Evolutionary conservation across 2,797 vertebrate species (phyloP).

Genomic region (Lemur catta): DNA sequence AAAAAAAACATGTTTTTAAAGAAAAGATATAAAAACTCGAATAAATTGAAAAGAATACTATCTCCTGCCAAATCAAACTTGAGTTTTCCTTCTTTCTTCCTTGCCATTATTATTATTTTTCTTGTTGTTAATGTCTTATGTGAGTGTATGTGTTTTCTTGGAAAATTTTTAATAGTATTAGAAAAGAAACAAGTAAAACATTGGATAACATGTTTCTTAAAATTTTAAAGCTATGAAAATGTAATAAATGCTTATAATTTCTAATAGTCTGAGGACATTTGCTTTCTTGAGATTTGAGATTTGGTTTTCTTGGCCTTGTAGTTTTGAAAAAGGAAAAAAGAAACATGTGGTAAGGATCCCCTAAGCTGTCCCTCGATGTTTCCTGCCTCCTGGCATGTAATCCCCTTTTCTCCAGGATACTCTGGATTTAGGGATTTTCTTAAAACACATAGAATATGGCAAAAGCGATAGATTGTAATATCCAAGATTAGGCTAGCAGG

Average conservation of each 20-base stretch:
- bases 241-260: neutral
- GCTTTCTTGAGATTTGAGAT: neutral
- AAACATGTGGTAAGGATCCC: neutral
- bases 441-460: too few relatives aligned
- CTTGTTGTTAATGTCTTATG: neutral
- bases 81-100: neutral
- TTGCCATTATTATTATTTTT: neutral
- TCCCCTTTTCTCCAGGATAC: neutral
- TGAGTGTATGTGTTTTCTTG: neutral
- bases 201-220: neutral
- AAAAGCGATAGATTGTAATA: neutral
- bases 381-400: neutral
- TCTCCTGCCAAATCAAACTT: neutral
- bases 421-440: neutral
- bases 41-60: neutral
- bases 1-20: neutral
- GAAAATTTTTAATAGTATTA: neutral
- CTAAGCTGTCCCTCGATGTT: neutral
- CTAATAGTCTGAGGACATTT: neutral
- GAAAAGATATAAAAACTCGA: neutral
- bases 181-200: neutral
- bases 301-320: neutral
- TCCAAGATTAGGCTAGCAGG: neutral
- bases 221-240: neutral
- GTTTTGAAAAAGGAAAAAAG: neutral